Percentiles rank a stretch among this genome's conserved stretches.
phyloP scores from a whole-genome alignment of 2,113 vertebrate species.

The Argyrosomus japonicus region DNA sequence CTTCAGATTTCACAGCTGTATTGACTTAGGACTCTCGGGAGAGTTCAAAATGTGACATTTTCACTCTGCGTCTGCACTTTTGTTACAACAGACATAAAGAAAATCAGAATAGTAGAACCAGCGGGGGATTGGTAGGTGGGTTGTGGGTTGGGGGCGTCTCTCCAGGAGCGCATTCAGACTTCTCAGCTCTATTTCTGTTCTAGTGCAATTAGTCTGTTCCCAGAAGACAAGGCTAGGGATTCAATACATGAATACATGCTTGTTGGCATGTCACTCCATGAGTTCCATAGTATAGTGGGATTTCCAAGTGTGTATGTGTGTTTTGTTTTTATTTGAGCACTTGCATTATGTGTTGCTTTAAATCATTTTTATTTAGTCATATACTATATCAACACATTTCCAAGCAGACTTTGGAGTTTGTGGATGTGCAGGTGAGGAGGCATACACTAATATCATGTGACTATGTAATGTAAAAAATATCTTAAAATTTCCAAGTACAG shows the following conservation, averaged over 20 bases:
- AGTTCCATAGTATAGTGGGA: conserved; percentile 49
- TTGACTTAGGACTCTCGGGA: conserved; percentile 85
- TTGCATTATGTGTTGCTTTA: conserved; percentile 52
- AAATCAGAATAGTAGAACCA: conserved; percentile 79
- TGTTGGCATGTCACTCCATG: conserved; percentile 70
- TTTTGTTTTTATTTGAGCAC: conserved; percentile 54
- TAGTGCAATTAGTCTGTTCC: conserved; percentile 83
- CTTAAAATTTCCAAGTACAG: background rate
- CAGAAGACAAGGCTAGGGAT: conserved; percentile 78
- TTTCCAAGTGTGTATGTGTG: conserved; percentile 42
- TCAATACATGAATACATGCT: conserved; percentile 68
- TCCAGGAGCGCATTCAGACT: conserved; percentile 77
- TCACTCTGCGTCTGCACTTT: conserved; percentile 82
- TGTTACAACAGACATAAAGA: conserved; percentile 81
- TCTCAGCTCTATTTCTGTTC: conserved; percentile 84
- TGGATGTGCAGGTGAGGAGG: conserved; percentile 17
- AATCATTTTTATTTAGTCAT: conserved; percentile 49
- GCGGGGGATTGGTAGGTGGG: conserved; percentile 78
- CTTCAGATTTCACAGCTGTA: conserved; percentile 80
- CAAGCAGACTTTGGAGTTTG: conserved; percentile 4
- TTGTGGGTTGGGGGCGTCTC: conserved; percentile 77
- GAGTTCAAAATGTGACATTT: conserved; percentile 84
- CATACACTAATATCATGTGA: background rate
- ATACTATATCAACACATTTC: conserved; percentile 24
- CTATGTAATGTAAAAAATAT: conserved; percentile 1